A percentile compares a stretch with the other conserved stretches of the same genome.
These are phyloP conservation scores for Scaptomyza caliginosa DNA, from an alignment of 2,888 invertebrate species.

Conservation along the genomic window DNA sequence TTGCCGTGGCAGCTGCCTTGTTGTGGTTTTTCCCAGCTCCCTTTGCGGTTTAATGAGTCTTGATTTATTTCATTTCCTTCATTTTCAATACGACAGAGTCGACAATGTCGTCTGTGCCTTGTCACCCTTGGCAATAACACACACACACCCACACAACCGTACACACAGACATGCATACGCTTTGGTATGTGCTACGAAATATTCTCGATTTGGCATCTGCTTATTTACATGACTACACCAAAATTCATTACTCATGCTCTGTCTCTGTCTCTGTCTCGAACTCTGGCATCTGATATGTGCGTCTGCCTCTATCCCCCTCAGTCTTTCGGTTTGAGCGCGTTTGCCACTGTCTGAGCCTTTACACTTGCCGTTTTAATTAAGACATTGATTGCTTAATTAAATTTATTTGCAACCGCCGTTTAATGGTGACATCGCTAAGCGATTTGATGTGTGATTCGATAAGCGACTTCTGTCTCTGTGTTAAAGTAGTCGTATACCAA, in stretches of 20 bases:
- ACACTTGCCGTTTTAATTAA: slow-evolving; percentile 63
- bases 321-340: background rate
- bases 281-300: slow-evolving; percentile 30
- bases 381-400: slow-evolving; percentile 70
- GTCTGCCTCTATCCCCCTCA: background rate
- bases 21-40: slow-evolving; percentile 44
- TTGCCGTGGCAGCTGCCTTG: slow-evolving; percentile 51
- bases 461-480: background rate
- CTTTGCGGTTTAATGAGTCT: slow-evolving; percentile 75
- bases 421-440: slow-evolving; percentile 42
- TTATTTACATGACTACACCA: slow-evolving; percentile 65
- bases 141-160: slow-evolving; percentile 6
- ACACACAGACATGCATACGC: slow-evolving; percentile 4
- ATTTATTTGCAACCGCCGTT: slow-evolving; percentile 44
- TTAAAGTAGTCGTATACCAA: background rate
- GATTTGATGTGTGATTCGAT: slow-evolving; percentile 23
- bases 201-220: slow-evolving; percentile 36
- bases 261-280: background rate
- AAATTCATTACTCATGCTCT: slow-evolving; percentile 60
- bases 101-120: slow-evolving; percentile 30
- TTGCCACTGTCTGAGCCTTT: slow-evolving; percentile 1
- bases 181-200: slow-evolving; percentile 16
- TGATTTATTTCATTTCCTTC: slow-evolving; percentile 78
- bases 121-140: slow-evolving; percentile 39
- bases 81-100: slow-evolving; percentile 56